These are phyloP conservation scores for Elephantulus edwardii DNA, from an alignment of 2,113 vertebrate genomes.

Conservation along the genomic window DNA sequence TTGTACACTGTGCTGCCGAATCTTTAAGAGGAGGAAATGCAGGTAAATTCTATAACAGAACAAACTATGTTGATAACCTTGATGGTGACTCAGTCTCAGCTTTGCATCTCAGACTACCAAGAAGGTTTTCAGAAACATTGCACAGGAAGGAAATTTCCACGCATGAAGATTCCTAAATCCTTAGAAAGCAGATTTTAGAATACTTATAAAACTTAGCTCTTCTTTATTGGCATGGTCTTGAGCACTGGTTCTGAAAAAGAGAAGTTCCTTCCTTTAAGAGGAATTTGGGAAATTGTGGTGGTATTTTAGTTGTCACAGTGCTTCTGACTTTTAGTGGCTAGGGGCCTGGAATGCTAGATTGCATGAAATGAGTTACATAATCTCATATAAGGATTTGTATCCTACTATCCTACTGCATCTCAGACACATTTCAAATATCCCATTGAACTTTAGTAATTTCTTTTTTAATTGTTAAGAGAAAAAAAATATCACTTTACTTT, in stretches of 20 bases:
- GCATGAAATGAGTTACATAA: neutral
- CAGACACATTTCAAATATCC: slow-evolving; percentile 41
- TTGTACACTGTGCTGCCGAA: too few relatives aligned
- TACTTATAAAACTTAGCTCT: neutral
- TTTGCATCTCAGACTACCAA: neutral
- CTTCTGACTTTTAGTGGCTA: slow-evolving; percentile 13
- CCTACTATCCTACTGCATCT: neutral
- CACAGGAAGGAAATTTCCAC: neutral
- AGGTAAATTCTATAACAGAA: neutral
- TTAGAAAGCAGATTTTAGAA: neutral
- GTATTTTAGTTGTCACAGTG: neutral
- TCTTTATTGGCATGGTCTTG: neutral
- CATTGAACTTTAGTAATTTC: neutral
- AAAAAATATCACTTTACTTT: too few relatives aligned
- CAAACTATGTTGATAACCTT: neutral
- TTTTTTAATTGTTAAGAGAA: too few relatives aligned
- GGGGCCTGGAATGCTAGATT: neutral
- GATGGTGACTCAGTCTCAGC: neutral
- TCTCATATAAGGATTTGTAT: neutral
- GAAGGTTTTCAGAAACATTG: neutral
- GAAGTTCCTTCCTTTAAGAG: neutral
- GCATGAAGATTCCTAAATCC: neutral
- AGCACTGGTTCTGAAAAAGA: neutral
- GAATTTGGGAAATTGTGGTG: neutral
- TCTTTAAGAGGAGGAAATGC: neutral